A percentile compares a stretch with the other conserved stretches of the same genome.
These are phyloP conservation scores for Balanococcus diminutus DNA, from an alignment of 2,888 invertebrate genomes.

Conservation along the genomic window DNA sequence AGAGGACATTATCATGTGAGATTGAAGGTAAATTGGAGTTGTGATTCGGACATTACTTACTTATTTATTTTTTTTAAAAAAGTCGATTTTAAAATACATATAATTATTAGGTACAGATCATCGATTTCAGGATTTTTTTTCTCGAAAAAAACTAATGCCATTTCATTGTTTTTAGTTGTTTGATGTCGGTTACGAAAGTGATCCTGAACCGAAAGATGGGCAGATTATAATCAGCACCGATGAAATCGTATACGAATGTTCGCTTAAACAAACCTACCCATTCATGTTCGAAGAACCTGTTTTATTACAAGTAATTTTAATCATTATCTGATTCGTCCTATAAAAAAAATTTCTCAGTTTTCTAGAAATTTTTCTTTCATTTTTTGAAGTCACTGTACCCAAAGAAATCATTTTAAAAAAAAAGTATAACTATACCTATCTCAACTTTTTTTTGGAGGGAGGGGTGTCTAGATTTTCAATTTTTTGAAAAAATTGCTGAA, in stretches of 20 bases:
- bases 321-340: neutral
- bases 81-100: no score
- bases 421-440: no score
- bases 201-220: constrained; percentile 92
- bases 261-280: constrained; percentile 86
- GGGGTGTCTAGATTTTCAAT: no score
- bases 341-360: no score
- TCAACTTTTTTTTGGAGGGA: no score
- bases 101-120: no score
- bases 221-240: constrained; percentile 90
- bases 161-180: constrained; percentile 66
- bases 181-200: constrained; percentile 88
- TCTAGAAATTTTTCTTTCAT: no score
- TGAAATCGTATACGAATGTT: constrained; percentile 91
- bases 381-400: no score
- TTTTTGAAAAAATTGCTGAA: no score
- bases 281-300: constrained; percentile 87
- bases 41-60: neutral
- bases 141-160: neutral
- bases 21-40: constrained; percentile 69
- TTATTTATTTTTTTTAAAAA: no score
- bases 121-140: no score
- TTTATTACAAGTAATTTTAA: constrained; percentile 67
- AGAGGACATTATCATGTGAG: constrained; percentile 95
- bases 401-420: no score